Evolutionary conservation across 2,113 vertebrate genomes (phyloP), one percentile per base, ranked within the genome.

Genomic region (Oryctolagus cuniculus): DNA sequence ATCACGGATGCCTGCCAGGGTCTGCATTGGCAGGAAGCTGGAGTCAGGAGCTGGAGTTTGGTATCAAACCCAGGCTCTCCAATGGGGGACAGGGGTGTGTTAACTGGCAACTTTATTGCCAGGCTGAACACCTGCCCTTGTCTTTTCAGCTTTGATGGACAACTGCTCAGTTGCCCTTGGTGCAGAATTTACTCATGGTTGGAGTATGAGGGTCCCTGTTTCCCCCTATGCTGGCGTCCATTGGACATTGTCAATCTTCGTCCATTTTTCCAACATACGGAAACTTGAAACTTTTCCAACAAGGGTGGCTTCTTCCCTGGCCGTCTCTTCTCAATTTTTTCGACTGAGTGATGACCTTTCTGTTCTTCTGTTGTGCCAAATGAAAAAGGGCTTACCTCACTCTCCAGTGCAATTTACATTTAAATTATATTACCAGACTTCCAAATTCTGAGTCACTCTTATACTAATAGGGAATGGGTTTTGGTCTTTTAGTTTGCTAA

Each of bases 201-300:
- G 31, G 15, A 29, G 3, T 13, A 3, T 2, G 25, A 44, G 5
- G 25, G 22, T 1, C 1, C 61, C 5, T 4, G 1, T 22, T 55
- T 53, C 51, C 72, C 7, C 16, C 16, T 7, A 2, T 0, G n/a
- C 38, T 22, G 4, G 4, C 31, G n/a, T 10, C 1, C 4, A 9
- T 16, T 25, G n/a, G 34, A 11, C 31, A 1, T 4, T 1, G 6
- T 17, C 6, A 13, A 1, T 10, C 16, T 55, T 74, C n/a, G 51
- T 7, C 24, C 55, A 3, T 63, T 15, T 66, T 49, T 27, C 25
- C 82, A 25, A 25, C 44, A 7, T 44, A 44, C 44, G 7, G 44
- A 44, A 44, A 44, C 6, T 44, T 44, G 44, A 44, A 44, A 44
- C 44, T 44, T 44, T 44, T 7, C 44, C 44, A 44, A 44, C 44